Conservation (phyloP, 2,797 vertebrate species). For the Danio jaintianensis region DNA sequence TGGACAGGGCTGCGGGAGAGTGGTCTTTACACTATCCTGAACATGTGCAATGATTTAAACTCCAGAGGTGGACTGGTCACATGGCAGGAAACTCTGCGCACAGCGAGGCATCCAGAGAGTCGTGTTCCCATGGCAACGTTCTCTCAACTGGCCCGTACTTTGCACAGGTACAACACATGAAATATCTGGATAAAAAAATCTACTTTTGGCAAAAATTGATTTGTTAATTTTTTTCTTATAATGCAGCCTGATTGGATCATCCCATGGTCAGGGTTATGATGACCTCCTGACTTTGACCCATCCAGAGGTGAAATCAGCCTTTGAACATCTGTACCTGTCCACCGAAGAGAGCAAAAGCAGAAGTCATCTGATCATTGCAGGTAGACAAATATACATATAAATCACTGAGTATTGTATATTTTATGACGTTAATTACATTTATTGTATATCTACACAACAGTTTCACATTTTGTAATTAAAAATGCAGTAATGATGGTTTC, state of each 20-base stretch:
- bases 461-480: neutral
- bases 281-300: slow-evolving; percentile 76
- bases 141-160: slow-evolving; percentile 75
- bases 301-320: slow-evolving; percentile 77
- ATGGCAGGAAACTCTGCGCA: slow-evolving; percentile 76
- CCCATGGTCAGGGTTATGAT: slow-evolving; percentile 72
- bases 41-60: slow-evolving; percentile 72
- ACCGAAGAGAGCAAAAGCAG: slow-evolving; percentile 66
- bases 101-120: slow-evolving; percentile 67
- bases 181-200: too few species aligned
- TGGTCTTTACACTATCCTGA: slow-evolving; percentile 83
- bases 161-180: slow-evolving; percentile 71
- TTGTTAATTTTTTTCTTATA: neutral
- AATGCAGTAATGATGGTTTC: neutral
- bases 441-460: neutral
- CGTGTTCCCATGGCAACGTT: slow-evolving; percentile 83
- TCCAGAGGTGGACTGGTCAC: slow-evolving; percentile 53
- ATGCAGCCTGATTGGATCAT: slow-evolving; percentile 78
- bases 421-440: too few species aligned
- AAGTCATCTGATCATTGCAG: slow-evolving; percentile 82
- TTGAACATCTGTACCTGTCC: slow-evolving; percentile 78
- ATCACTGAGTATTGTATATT: neutral
- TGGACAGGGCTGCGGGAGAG: slow-evolving; percentile 81
- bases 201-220: neutral
- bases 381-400: slow-evolving; percentile 56